These are phyloP conservation scores for Virgularia gustaviana DNA, from an alignment of 92 coral and sea anemone genomes.

Conservation along the genomic window DNA sequence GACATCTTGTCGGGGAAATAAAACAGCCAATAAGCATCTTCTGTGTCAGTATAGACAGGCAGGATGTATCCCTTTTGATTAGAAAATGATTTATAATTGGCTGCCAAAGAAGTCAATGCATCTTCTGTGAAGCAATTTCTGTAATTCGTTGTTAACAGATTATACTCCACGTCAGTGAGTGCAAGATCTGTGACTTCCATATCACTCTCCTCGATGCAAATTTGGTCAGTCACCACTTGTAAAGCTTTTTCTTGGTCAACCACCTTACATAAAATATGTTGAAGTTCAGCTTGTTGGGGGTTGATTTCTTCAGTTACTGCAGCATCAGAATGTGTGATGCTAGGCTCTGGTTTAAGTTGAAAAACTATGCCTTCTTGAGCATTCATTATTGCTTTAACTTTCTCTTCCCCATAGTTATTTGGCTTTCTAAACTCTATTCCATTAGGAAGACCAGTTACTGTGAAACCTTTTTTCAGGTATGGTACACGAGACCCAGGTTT, in stretches of 20 bases:
- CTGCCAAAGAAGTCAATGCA: not conserved
- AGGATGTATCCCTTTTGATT: conserved; percentile 32
- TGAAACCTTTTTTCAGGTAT: conserved; percentile 2
- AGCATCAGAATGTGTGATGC: not conserved
- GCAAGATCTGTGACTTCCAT: conserved; percentile 1
- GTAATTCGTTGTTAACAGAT: not conserved
- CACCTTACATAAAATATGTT: not conserved
- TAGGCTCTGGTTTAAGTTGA: not conserved
- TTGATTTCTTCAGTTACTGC: not conserved
- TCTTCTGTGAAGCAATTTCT: not conserved
- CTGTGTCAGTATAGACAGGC: conserved; percentile 49
- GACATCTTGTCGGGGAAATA: conserved; percentile 20
- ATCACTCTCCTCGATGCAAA: not conserved
- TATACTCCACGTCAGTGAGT: not conserved
- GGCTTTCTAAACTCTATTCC: not conserved
- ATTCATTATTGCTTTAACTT: not conserved
- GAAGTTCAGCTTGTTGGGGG: not conserved
- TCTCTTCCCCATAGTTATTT: conserved; percentile 6
- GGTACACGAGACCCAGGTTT: conserved; percentile 3
- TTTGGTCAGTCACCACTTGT: not conserved
- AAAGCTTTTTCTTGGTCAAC: conserved; percentile 1
- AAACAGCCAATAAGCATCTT: conserved; percentile 62
- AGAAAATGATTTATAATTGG: not conserved
- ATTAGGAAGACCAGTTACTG: conserved; percentile 2
- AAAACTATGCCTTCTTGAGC: conserved; percentile 3